Percentiles rank a stretch among this genome's conserved stretches.
These are phyloP conservation scores for Neopipo cinnamomea DNA, from an alignment of 2,113 vertebrate species.

Conservation along the genomic window DNA sequence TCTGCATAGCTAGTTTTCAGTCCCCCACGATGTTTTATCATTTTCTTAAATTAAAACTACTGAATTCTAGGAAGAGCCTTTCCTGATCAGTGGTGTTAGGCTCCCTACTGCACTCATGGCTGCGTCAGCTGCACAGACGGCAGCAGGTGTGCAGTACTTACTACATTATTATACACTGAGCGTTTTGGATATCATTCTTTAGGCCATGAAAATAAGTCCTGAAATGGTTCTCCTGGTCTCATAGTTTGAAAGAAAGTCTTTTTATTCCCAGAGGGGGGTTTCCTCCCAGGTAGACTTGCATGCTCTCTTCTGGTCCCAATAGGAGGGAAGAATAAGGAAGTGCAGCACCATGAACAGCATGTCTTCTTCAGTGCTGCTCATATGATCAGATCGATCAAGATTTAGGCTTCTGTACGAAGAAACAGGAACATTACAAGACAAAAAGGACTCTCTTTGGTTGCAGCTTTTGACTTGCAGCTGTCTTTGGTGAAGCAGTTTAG, in stretches of 20 bases:
- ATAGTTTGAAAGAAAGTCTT: neutral
- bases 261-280: neutral
- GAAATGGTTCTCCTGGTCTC: neutral
- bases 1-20: neutral
- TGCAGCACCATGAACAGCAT: neutral
- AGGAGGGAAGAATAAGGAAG: neutral
- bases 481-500: neutral
- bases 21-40: neutral
- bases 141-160: neutral
- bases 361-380: neutral
- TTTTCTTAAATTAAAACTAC: neutral
- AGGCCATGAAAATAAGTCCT: neutral
- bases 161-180: neutral
- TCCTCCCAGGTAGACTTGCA: neutral
- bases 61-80: neutral
- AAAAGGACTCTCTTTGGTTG: neutral
- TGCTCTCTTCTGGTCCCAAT: neutral
- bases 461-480: neutral
- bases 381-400: neutral
- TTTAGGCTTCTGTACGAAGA: neutral
- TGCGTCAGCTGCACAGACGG: neutral
- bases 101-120: neutral
- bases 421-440: neutral
- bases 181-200: neutral
- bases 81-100: neutral